Conservation (phyloP, 2,113 vertebrate genomes). For the Xenotilapia longispinis region DNA sequence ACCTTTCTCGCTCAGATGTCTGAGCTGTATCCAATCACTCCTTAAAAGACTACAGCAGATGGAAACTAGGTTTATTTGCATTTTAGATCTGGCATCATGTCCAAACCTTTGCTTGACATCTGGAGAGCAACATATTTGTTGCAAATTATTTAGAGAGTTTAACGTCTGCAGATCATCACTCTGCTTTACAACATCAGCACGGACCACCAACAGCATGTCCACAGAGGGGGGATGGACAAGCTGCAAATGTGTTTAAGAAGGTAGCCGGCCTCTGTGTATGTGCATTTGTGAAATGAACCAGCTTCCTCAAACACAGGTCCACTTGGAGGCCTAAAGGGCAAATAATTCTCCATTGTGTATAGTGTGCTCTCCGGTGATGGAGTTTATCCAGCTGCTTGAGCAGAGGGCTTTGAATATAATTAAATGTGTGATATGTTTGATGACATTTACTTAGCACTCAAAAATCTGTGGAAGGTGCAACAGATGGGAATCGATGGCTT, state of each 20-base stretch:
- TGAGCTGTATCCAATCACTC: neutral
- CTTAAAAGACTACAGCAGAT: neutral
- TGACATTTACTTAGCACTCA: constrained; percentile 13
- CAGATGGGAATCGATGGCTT: neutral
- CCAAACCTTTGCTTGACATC: neutral
- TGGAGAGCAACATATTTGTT: neutral
- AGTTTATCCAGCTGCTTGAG: neutral
- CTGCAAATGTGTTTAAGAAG: neutral
- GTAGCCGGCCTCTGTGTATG: neutral
- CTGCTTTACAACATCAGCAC: neutral
- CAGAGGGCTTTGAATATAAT: neutral
- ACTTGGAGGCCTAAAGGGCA: neutral
- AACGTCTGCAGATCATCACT: constrained; percentile 12
- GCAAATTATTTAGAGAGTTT: neutral
- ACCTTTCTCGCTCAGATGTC: neutral
- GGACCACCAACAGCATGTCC: neutral
- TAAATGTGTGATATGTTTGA: neutral
- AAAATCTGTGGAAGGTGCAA: neutral
- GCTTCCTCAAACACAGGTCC: constrained; percentile 12
- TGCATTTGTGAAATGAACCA: constrained; percentile 9
- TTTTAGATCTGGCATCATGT: neutral
- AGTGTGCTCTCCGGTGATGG: neutral
- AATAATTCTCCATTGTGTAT: neutral
- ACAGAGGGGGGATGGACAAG: neutral
- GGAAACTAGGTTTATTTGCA: neutral